Evolutionary conservation across 2,797 vertebrate genomes (phyloP).

Genomic region (Lutjanus argentimaculatus): DNA sequence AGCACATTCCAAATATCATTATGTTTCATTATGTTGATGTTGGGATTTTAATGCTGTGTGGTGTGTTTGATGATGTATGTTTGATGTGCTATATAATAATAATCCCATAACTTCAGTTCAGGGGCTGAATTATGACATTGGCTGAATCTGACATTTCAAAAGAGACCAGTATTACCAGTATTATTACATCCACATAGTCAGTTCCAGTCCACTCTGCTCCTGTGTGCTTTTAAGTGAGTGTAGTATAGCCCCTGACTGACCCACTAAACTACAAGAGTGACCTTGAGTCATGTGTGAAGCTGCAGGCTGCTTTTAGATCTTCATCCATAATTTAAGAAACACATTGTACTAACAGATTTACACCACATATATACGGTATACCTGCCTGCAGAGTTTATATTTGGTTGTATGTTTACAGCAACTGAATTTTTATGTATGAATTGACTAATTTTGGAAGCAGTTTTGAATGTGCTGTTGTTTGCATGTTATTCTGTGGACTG

Average conservation of each 20-base stretch:
- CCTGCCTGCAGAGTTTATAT: not conserved
- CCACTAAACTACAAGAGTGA: constrained; percentile 16
- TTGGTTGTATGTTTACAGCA: not conserved
- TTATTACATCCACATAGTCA: not conserved
- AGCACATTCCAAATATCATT: too few relatives aligned
- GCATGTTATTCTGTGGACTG: too few relatives aligned
- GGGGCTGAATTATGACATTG: not conserved
- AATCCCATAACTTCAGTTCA: not conserved
- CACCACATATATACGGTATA: not conserved
- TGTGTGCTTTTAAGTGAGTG: not conserved
- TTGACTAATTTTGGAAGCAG: not conserved
- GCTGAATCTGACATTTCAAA: not conserved
- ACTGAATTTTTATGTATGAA: not conserved
- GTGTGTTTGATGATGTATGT: too few relatives aligned
- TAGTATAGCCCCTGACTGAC: not conserved
- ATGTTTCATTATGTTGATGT: too few relatives aligned
- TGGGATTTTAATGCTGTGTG: too few relatives aligned
- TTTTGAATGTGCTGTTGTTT: not conserved
- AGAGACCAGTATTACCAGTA: not conserved
- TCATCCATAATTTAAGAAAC: constrained; percentile 18
- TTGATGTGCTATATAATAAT: too few relatives aligned
- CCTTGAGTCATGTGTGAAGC: constrained; percentile 10
- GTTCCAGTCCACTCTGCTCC: not conserved
- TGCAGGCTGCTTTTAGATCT: constrained; percentile 9
- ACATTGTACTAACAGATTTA: constrained; percentile 22